Conservation (phyloP, 2,888 invertebrate genomes). For the Platycheirus albimanus region DNA sequence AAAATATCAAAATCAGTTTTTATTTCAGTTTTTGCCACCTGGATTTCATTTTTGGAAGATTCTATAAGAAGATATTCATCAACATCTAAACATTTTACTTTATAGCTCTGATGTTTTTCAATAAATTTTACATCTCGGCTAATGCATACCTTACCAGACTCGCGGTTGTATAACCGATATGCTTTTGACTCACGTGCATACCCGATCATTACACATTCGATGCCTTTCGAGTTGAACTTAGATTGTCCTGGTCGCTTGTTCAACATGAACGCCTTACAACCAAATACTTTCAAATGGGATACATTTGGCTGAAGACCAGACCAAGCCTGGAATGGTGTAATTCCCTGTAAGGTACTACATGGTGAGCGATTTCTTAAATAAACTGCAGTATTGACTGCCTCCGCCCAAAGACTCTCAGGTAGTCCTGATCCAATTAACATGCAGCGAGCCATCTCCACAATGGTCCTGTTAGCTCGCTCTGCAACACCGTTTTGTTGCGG, state of each 20-base stretch:
- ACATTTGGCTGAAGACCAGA: slow-evolving; percentile 13
- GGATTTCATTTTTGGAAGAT: not conserved
- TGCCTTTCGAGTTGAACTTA: slow-evolving; percentile 4
- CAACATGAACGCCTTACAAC: slow-evolving; percentile 22
- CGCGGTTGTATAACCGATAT: not conserved
- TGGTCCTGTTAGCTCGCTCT: slow-evolving; percentile 14
- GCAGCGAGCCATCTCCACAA: slow-evolving; percentile 28
- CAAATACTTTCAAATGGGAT: slow-evolving; percentile 25
- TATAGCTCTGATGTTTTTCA: too few relatives aligned
- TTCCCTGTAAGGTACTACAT: slow-evolving; percentile 19
- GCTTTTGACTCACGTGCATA: slow-evolving; percentile 1
- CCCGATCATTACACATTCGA: slow-evolving; percentile 12
- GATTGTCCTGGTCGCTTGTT: slow-evolving; percentile 30
- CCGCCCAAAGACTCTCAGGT: slow-evolving; percentile 15
- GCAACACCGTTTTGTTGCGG: slow-evolving; percentile 26
- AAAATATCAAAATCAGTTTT: too few relatives aligned
- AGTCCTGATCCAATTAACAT: slow-evolving; percentile 25
- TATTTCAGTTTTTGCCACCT: not conserved
- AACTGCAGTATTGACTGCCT: slow-evolving; percentile 21
- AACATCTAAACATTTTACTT: not conserved
- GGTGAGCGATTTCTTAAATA: slow-evolving; percentile 17
- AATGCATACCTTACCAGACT: too few relatives aligned
- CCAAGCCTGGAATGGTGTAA: slow-evolving; percentile 19
- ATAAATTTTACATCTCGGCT: too few relatives aligned
- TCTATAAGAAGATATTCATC: not conserved